Evolutionary conservation across 2,113 vertebrate genomes (phyloP), one percentile per base, ranked within the genome.

Genomic region (Phainopepla nitens): DNA sequence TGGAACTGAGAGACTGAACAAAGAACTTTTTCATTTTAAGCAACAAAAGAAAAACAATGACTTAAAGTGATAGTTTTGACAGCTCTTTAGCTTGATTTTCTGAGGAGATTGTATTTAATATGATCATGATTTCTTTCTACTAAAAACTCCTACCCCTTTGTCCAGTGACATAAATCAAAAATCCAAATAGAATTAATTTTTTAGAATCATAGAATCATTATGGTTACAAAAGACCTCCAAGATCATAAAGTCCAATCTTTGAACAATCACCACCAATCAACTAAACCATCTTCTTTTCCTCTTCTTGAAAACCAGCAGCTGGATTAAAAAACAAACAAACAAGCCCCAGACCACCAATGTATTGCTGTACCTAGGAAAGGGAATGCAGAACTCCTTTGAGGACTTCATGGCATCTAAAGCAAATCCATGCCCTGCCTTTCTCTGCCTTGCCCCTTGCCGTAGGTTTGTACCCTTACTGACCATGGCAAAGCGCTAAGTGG

Each of bases 401-500:
- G 41, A 49, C n/a, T 56, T 54, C 4, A 2, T n/a, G 49, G 53
- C 31, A 45, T n/a, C 44, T 65, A 28, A 75, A 62, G 24, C 35
- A 31, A 29, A 7, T 68, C 6, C 7, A 6, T 66, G 35, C 22
- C 21, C 31, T 70, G 47, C 42, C 42, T 89, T 84, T 65, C 45
- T 73, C 57, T 84, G 50, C 64, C n/a, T 75, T 73, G 19, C 15
- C 17, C 25, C 9, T 41, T 82, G 49, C 33, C 5, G 0, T 24
- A 10, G 27, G 5, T 80, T 86, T 0, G 0, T 64, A 47, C 23
- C 22, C 15, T 64, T 68, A 50, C 35, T 72, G 33, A 33, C 12
- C 14, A 14, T 27, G 15, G 50, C 28, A 57, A 22, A 66, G 39
- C 0, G 0, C 36, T 27, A 9, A 7, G 19, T 27, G 35, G 50